phyloP scores from a whole-genome alignment of 2,888 invertebrate genomes.

The Beris morrisii region DNA sequence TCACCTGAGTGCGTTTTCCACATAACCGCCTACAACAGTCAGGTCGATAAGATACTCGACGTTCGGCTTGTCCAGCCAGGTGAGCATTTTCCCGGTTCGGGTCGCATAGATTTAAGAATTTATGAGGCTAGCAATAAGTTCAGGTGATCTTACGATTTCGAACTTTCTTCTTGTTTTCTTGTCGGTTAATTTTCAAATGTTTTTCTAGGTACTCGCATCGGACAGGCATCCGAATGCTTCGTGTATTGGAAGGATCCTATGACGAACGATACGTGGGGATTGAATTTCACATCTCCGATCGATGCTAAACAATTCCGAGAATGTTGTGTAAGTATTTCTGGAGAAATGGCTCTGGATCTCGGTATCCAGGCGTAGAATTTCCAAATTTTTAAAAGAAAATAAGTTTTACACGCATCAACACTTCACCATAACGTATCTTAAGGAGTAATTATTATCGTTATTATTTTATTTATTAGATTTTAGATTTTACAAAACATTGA shows the following conservation, averaged over 20 bases:
- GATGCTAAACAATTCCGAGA: slow-evolving; percentile 97
- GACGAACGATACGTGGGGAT: slow-evolving; percentile 97
- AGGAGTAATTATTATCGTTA: slow-evolving; percentile 1
- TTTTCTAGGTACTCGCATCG: slow-evolving; percentile 86
- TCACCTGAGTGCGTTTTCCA: slow-evolving; percentile 96
- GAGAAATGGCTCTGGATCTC: slow-evolving; percentile 2
- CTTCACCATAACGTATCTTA: slow-evolving; percentile 20
- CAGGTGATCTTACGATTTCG: slow-evolving; percentile 17
- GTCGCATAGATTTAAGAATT: neutral
- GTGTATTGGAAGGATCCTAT: slow-evolving; percentile 98
- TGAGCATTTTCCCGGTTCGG: slow-evolving; percentile 54
- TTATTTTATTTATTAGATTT: too few species aligned
- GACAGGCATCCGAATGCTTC: slow-evolving; percentile 98
- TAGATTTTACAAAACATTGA: slow-evolving; percentile 8
- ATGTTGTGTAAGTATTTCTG: slow-evolving; percentile 84
- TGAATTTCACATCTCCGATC: slow-evolving; percentile 96
- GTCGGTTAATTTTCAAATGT: slow-evolving; percentile 33
- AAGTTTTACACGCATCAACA: slow-evolving; percentile 21
- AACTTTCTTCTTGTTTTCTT: neutral
- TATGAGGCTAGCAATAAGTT: neutral
- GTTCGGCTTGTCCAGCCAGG: slow-evolving; percentile 96
- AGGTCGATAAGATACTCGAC: slow-evolving; percentile 97
- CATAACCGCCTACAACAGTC: slow-evolving; percentile 98
- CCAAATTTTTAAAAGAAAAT: slow-evolving; percentile 16
- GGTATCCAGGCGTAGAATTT: slow-evolving; percentile 19